phyloP scores from a whole-genome alignment of 1,140 invertebrate species.

The Bombus sylvicola region DNA sequence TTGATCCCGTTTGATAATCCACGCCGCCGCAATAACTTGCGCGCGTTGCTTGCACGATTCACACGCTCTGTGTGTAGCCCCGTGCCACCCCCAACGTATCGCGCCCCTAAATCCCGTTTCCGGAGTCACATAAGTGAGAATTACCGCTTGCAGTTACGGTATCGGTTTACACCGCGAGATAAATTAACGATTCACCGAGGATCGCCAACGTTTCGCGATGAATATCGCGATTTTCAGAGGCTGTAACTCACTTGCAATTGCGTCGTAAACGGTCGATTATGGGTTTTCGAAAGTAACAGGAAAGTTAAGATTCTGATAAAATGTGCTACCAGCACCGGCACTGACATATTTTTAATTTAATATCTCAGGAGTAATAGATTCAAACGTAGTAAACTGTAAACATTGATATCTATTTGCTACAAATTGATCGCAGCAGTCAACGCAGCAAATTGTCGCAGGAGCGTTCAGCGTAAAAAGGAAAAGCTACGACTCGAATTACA shows the following conservation, averaged over 20 bases:
- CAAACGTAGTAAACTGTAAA: no score
- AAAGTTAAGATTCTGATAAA: neutral
- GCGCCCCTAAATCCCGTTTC: neutral
- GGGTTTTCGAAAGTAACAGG: neutral
- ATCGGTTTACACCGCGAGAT: conserved; percentile 4
- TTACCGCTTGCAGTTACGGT: neutral
- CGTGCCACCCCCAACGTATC: neutral
- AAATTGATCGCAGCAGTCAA: no score
- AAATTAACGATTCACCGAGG: neutral
- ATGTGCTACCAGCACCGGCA: neutral
- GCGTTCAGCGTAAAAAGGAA: neutral
- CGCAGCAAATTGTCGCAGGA: neutral
- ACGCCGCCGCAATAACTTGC: neutral
- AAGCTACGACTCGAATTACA: neutral
- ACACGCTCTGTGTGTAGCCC: neutral
- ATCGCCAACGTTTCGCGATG: neutral
- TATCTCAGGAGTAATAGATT: neutral
- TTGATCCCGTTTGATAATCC: neutral
- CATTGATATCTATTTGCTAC: no score
- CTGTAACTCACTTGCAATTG: neutral
- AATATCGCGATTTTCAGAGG: neutral
- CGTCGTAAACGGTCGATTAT: neutral
- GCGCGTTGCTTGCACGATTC: neutral
- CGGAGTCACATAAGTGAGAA: neutral
- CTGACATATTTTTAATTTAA: neutral